These are phyloP conservation scores for Columba janthina DNA, from an alignment of 2,113 vertebrate species.

Conservation along the genomic window DNA sequence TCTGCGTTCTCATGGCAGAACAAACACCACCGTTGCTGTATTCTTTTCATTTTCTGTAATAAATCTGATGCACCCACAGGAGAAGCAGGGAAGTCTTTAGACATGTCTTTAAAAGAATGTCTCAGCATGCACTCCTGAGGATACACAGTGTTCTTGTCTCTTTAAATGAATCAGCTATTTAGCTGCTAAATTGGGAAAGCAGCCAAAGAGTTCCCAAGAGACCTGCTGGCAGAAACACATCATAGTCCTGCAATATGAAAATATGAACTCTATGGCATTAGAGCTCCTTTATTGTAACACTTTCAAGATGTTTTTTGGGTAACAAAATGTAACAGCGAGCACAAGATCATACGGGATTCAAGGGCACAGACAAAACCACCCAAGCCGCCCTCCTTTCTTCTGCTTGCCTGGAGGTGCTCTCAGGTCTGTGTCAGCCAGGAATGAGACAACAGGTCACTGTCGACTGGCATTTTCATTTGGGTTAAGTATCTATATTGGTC, in stretches of 20 bases:
- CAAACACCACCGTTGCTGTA: background rate
- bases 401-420: background rate
- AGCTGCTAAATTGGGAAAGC: conserved; percentile 21
- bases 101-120: background rate
- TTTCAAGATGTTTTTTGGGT: background rate
- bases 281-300: background rate
- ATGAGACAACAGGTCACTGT: background rate
- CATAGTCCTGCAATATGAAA: background rate
- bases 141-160: background rate
- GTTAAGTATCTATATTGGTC: background rate
- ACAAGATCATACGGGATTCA: background rate
- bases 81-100: background rate
- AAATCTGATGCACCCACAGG: background rate
- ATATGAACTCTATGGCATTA: background rate
- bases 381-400: background rate
- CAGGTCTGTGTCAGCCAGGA: background rate
- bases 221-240: background rate
- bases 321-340: background rate
- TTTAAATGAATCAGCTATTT: conserved; percentile 28
- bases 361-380: background rate
- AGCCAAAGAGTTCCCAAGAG: background rate
- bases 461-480: rapidly evolving
- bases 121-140: background rate
- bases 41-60: background rate
- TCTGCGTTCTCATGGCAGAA: background rate